A percentile compares a stretch with the other conserved stretches of the same genome.
phyloP scores from a whole-genome alignment of 2,888 invertebrate genomes.

The Hirtodrosophila alboralis region DNA sequence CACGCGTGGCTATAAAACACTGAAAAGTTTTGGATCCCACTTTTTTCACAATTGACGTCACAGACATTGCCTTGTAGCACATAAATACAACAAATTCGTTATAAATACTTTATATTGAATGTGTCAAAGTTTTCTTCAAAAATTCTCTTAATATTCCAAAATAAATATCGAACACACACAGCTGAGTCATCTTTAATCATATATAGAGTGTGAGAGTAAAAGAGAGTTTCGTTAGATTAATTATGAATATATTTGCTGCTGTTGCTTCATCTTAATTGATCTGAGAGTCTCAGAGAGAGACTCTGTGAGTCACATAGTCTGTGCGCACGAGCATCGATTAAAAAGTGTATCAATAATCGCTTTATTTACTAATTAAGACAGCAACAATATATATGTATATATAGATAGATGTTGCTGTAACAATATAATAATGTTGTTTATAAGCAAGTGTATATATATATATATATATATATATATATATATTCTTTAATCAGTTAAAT shows the following conservation, averaged over 20 bases:
- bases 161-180: conserved; percentile 27
- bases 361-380: conserved; percentile 4
- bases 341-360: conserved; percentile 42
- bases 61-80: background rate
- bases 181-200: conserved; percentile 17
- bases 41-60: conserved; percentile 36
- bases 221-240: no score
- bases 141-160: conserved; percentile 8
- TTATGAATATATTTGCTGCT: no score
- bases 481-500: conserved; percentile 59
- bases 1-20: conserved; percentile 30
- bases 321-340: conserved; percentile 65
- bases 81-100: background rate
- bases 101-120: conserved; percentile 3
- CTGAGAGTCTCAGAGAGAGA: conserved; percentile 1
- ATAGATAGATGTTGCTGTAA: conserved; percentile 6
- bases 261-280: no score
- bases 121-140: no score
- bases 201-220: no score
- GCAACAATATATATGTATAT: conserved; percentile 1
- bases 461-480: conserved; percentile 22
- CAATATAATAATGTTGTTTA: conserved; percentile 42
- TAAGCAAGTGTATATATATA: conserved; percentile 30
- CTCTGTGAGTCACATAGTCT: conserved; percentile 60
- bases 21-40: conserved; percentile 3